A percentile compares a stretch with the other conserved stretches of the same genome.
phyloP scores from a whole-genome alignment of 2,888 invertebrate species.

The Microctonus aethiopoides region DNA sequence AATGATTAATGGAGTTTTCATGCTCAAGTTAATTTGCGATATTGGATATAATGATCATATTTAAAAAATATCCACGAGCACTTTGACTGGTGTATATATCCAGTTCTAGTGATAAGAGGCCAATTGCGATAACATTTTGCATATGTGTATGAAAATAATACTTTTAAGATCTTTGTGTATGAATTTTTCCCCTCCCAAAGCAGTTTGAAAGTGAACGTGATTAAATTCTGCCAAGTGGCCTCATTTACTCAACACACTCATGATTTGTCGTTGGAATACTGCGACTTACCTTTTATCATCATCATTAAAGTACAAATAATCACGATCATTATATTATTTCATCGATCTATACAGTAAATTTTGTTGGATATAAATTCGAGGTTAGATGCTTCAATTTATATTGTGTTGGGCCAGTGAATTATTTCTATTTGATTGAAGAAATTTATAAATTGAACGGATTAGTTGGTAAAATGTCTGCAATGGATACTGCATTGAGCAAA shows the following conservation, averaged over 20 bases:
- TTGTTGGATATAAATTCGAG: conserved; percentile 43
- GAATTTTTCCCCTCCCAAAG: not conserved
- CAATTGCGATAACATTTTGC: too few species aligned
- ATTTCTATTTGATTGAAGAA: not conserved
- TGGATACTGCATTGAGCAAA: conserved; percentile 70
- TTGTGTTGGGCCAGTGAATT: too few species aligned
- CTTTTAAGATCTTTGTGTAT: too few species aligned
- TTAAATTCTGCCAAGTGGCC: not conserved
- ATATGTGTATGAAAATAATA: too few species aligned
- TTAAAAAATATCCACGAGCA: too few species aligned
- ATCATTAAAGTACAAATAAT: too few species aligned
- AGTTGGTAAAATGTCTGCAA: conserved; percentile 63
- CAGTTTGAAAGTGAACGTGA: not conserved
- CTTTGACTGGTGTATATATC: too few species aligned
- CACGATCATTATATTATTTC: not conserved
- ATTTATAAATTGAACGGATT: not conserved
- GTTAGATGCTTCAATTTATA: conserved; percentile 53
- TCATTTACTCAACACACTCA: not conserved
- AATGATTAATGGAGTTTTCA: too few species aligned
- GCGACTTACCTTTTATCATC: too few species aligned
- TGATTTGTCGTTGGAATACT: not conserved
- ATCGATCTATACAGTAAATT: not conserved
- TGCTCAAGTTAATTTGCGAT: too few species aligned
- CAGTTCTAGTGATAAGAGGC: too few species aligned
- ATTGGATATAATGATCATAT: too few species aligned